Evolutionary conservation across 2,113 vertebrate species (phyloP), one percentile per base, ranked within the genome.

Genomic region (Pardalotus punctatus): DNA sequence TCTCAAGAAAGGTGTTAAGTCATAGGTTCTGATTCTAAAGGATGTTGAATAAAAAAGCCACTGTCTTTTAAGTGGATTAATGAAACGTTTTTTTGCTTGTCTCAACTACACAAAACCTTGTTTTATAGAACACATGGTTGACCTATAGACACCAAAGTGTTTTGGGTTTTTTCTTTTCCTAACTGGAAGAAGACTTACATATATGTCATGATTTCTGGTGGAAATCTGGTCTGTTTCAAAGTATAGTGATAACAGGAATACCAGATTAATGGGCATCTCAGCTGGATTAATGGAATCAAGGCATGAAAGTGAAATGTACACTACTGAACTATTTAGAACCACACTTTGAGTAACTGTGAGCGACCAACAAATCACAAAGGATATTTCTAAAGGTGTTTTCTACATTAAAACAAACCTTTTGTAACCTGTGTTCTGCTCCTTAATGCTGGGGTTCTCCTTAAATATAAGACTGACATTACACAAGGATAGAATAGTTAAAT

Each of bases 141-240:
- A 76, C n/a, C 72, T 51, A 40, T 5, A 70, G 45, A 54, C 50
- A 88, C 23, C 9, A 18, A 79, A 67, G 60, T n/a, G 12, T 0
- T 31, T 76, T 50, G 24, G 7, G 1, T 0, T 45, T 62, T 88
- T 53, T 56, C 10, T 65, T 79, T 54, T 64, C 23, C 45, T 81
- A 73, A 72, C 29, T 66, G 31, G 24, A 11, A 76, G 23, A 85
- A 92, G 67, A 69, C 15, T 79, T 81, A 81, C 23, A 57, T 25
- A 9, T 15, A 61, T 51, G 33, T 56, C 53, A 87, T 42, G 62
- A 72, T 88, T 89, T 87, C 65, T 81, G 54, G 54, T 65, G 40
- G 33, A 69, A 91, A 81, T 85, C 58, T 95, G 78, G 11, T 73
- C 73, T 93, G 36, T 85, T 90, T 87, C 91, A 94, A 90, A 88